These are phyloP conservation scores for Sarcophaga peregrina DNA, from an alignment of 1,140 invertebrate species.

Conservation along the genomic window DNA sequence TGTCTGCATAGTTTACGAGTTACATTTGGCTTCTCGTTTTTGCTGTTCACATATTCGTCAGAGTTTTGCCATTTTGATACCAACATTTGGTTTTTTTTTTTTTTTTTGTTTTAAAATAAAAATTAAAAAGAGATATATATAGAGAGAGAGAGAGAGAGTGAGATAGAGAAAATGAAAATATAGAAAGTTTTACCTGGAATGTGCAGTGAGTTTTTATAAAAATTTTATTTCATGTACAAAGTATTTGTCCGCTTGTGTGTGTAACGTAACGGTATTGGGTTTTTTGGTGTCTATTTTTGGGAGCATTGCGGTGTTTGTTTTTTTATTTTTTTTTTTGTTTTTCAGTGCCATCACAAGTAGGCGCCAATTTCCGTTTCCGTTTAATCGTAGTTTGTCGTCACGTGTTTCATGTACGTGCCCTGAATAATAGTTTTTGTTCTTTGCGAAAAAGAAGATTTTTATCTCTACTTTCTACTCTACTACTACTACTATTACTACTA, in stretches of 20 bases:
- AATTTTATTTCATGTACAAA: conserved; percentile 23
- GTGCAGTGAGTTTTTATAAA: not conserved
- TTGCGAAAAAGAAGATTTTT: not conserved
- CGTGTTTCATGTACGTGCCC: conserved; percentile 17
- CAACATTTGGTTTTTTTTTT: not conserved
- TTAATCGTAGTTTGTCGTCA: conserved; percentile 40
- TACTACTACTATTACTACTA: no score
- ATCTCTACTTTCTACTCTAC: no score
- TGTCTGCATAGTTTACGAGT: conserved; percentile 24
- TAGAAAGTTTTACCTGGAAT: conserved; percentile 32
- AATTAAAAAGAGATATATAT: not conserved
- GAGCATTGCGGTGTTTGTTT: not conserved
- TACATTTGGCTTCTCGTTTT: not conserved
- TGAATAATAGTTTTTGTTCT: not conserved
- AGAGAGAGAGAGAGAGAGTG: not conserved
- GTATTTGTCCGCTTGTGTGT: not conserved
- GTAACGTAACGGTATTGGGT: not conserved
- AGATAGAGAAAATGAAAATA: not conserved
- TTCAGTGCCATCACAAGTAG: conserved; percentile 2
- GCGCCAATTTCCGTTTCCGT: conserved; percentile 38
- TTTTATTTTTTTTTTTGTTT: no score
- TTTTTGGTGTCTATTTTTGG: not conserved
- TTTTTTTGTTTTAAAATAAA: not conserved
- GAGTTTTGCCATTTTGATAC: not conserved
- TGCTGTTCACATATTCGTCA: no score